These are phyloP conservation scores for Cotesia vestalis DNA, from an alignment of 1,140 invertebrate species.

Conservation along the genomic window DNA sequence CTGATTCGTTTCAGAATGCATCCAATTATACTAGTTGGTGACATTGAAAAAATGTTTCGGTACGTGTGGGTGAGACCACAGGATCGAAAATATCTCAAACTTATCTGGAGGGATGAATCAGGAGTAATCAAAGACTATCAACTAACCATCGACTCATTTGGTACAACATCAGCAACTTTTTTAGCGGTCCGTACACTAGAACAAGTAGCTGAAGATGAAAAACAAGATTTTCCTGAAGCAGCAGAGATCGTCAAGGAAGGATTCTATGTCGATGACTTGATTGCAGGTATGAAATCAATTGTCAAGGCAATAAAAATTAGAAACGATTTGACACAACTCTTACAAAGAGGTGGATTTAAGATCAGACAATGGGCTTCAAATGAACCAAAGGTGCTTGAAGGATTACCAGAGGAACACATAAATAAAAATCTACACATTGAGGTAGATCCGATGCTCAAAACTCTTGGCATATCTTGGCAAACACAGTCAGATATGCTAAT, in stretches of 20 bases:
- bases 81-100: slow-evolving; percentile 50
- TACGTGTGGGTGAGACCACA: slow-evolving; percentile 45
- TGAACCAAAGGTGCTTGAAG: slow-evolving; percentile 40
- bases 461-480: slow-evolving; percentile 43
- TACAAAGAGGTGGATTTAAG: slow-evolving; percentile 42
- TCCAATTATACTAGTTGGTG: slow-evolving; percentile 43
- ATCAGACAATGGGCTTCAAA: slow-evolving; percentile 55
- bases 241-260: slow-evolving; percentile 44
- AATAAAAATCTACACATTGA: slow-evolving; percentile 35
- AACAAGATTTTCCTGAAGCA: slow-evolving; percentile 44
- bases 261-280: slow-evolving; percentile 56
- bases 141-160: slow-evolving; percentile 42
- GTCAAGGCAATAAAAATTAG: slow-evolving; percentile 31
- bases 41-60: slow-evolving; percentile 60
- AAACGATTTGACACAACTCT: slow-evolving; percentile 47
- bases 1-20: slow-evolving; percentile 45
- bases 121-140: slow-evolving; percentile 22
- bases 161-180: slow-evolving; percentile 37
- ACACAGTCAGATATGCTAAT: neutral
- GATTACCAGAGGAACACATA: slow-evolving; percentile 29
- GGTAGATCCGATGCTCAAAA: slow-evolving; percentile 39
- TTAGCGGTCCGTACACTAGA: slow-evolving; percentile 41
- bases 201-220: slow-evolving; percentile 50
- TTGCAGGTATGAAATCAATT: slow-evolving; percentile 36
- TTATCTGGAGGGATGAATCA: slow-evolving; percentile 49